Conservation (phyloP, 1,140 invertebrate genomes). For the Drepana arcuata region DNA sequence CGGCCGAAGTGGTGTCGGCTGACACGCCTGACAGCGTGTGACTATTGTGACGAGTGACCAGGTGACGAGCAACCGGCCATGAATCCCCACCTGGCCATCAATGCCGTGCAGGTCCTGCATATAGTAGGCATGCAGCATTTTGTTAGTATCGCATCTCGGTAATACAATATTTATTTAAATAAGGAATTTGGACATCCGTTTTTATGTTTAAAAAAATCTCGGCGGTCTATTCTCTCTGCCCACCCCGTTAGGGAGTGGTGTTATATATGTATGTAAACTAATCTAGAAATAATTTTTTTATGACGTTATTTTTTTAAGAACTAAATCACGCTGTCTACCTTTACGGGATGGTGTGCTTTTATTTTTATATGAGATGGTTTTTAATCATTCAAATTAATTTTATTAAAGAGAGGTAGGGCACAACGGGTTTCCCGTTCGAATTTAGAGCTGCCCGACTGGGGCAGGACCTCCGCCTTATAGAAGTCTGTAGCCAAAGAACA, state of each 20-base stretch:
- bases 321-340: background rate
- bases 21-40: constrained; percentile 11
- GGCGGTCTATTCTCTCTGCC: background rate
- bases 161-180: background rate
- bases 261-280: no score
- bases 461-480: no score
- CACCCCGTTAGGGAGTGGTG: background rate
- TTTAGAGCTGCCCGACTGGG: no score
- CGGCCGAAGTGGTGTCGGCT: constrained; percentile 38
- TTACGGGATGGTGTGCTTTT: no score
- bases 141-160: constrained; percentile 27
- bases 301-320: background rate
- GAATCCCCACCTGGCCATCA: constrained; percentile 14
- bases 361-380: no score
- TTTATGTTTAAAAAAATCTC: background rate
- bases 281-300: no score
- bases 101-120: constrained; percentile 39
- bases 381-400: no score
- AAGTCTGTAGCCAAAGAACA: no score
- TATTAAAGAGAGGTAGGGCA: no score
- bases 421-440: no score
- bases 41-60: constrained; percentile 7
- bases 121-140: constrained; percentile 41
- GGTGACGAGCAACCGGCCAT: constrained; percentile 8
- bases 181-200: background rate